Conservation (phyloP, 1,140 invertebrate genomes). For the Apocrypta bakeri region DNA sequence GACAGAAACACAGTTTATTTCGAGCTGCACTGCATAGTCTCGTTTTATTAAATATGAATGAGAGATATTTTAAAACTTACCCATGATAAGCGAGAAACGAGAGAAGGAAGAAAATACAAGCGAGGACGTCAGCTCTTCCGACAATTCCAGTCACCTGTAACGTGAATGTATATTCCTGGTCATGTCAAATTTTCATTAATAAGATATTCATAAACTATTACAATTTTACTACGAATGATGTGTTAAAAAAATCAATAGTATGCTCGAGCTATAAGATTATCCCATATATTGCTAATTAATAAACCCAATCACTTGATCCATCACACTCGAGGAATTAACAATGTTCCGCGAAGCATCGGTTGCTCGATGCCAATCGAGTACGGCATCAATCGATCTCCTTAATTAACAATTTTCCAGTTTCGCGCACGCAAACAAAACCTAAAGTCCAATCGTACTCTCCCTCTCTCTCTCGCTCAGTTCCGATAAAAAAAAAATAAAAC, state of each 20-base stretch:
- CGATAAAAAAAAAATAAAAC: neutral
- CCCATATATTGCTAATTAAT: neutral
- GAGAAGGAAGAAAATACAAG: slow-evolving; percentile 87
- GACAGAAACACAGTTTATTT: too few species aligned
- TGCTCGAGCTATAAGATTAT: too few species aligned
- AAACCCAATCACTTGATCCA: neutral
- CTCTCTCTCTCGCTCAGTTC: too few species aligned
- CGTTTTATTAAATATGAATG: neutral
- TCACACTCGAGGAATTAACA: neutral
- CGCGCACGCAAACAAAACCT: too few species aligned
- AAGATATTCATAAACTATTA: too few species aligned
- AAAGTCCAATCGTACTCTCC: too few species aligned
- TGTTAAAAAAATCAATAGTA: too few species aligned
- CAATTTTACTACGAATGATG: too few species aligned
- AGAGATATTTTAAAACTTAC: slow-evolving; percentile 74
- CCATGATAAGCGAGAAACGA: slow-evolving; percentile 87
- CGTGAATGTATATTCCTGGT: neutral
- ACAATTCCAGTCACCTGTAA: slow-evolving; percentile 87
- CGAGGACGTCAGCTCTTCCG: slow-evolving; percentile 88
- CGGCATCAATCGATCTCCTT: neutral
- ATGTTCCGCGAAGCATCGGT: neutral
- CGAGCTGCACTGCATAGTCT: too few species aligned
- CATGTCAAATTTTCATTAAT: too few species aligned
- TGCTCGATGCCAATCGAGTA: neutral
- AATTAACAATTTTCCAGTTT: neutral